Evolutionary conservation across 2,888 invertebrate species (phyloP).

Genomic region (Amblyjoppa proteus): DNA sequence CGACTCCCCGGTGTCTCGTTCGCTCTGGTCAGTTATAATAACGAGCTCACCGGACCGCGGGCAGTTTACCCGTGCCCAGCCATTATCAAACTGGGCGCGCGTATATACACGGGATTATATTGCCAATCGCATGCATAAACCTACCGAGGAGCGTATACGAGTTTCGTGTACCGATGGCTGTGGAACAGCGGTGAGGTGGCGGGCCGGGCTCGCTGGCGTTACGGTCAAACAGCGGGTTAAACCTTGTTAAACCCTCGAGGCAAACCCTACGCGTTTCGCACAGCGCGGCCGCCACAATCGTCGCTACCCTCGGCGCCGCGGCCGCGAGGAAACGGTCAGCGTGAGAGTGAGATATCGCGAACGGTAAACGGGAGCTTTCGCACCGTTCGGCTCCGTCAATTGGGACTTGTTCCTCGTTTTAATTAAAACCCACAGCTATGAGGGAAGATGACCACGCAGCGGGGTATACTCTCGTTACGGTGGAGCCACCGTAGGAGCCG

Average conservation of each 20-base stretch:
- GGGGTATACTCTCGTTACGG: conserved; percentile 38
- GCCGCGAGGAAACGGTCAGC: conserved; percentile 16
- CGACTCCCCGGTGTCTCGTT: conserved; percentile 83
- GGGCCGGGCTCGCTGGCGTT: conserved; percentile 58
- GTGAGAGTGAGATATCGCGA: conserved; percentile 37
- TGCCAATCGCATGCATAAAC: conserved; percentile 49
- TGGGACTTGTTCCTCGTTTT: conserved; percentile 82
- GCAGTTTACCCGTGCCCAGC: conserved; percentile 25
- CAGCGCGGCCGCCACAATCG: neutral
- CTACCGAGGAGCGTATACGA: conserved; percentile 37
- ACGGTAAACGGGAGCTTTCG: conserved; percentile 61
- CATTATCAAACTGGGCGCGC: conserved; percentile 1
- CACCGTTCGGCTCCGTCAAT: conserved; percentile 70
- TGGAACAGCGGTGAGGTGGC: conserved; percentile 22
- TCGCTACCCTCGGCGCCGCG: conserved; percentile 1
- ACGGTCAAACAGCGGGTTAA: conserved; percentile 81
- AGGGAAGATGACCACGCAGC: conserved; percentile 70
- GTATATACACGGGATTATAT: conserved; percentile 45
- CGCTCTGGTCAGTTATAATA: conserved; percentile 83
- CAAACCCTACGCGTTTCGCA: conserved; percentile 31
- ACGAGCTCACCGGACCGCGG: conserved; percentile 70
- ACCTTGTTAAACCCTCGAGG: conserved; percentile 67
- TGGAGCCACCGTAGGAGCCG: conserved; percentile 10
- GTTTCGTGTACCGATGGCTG: conserved; percentile 51
- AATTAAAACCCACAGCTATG: conserved; percentile 78